Evolutionary conservation across 2,888 invertebrate genomes (phyloP).

Genomic region (Pristionchus japonicus): DNA sequence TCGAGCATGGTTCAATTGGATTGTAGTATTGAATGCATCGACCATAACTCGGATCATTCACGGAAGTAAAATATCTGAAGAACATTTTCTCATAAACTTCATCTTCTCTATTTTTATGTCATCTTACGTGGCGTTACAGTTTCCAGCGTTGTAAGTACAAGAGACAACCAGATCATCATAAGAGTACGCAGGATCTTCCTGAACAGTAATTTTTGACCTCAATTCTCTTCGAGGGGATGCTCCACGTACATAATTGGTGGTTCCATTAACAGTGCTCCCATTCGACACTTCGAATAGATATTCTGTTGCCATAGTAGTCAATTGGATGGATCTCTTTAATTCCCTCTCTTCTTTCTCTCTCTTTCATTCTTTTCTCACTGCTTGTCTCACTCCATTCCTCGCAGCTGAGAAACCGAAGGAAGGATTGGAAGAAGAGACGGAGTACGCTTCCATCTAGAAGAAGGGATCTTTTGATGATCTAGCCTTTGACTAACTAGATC

Average conservation of each 20-base stretch:
- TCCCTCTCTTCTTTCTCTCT: too few species aligned
- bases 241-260: background rate
- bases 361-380: background rate
- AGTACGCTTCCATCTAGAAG: background rate
- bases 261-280: background rate
- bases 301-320: background rate
- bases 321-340: background rate
- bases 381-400: constrained; percentile 13
- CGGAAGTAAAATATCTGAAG: background rate
- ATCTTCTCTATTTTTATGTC: background rate
- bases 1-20: constrained; percentile 47
- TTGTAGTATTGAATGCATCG: constrained; percentile 31
- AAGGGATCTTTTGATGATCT: background rate
- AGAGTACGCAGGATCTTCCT: constrained; percentile 54
- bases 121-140: constrained; percentile 63
- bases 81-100: background rate
- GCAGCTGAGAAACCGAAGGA: background rate
- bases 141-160: constrained; percentile 71
- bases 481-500: background rate
- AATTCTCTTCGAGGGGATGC: background rate
- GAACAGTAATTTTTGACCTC: background rate
- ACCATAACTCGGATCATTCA: constrained; percentile 12
- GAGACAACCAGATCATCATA: constrained; percentile 69
- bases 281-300: background rate
- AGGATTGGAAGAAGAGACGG: too few species aligned